phyloP scores from a whole-genome alignment of 1,140 invertebrate genomes.

The Apis dorsata region DNA sequence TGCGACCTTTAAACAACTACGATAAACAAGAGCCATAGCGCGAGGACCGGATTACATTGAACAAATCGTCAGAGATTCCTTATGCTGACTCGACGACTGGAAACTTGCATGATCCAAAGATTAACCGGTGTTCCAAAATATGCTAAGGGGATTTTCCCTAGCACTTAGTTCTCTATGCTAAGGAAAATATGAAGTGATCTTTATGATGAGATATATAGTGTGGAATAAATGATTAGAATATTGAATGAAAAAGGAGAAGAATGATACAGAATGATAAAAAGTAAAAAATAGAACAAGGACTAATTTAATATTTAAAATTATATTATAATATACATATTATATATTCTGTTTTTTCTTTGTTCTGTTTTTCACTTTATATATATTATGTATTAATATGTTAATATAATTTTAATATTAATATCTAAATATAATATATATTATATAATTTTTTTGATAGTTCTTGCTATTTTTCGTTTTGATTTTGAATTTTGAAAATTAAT shows the following conservation, averaged over 20 bases:
- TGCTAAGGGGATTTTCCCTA: constrained; percentile 16
- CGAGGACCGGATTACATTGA: constrained; percentile 38
- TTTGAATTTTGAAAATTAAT: no score
- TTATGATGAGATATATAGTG: neutral
- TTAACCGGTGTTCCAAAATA: neutral
- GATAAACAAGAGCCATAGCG: constrained; percentile 1
- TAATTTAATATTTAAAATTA: neutral
- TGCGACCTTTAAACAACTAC: constrained; percentile 42
- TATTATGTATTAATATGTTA: no score
- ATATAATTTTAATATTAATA: no score
- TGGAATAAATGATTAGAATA: neutral
- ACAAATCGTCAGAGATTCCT: constrained; percentile 9
- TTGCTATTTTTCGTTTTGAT: no score
- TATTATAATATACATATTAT: no score
- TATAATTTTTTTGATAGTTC: no score
- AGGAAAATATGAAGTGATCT: neutral
- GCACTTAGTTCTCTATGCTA: neutral
- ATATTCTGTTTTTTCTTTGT: no score
- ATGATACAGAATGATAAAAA: neutral
- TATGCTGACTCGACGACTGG: constrained; percentile 11
- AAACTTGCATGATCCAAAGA: constrained; percentile 18
- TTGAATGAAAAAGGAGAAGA: neutral
- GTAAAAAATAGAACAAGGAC: neutral
- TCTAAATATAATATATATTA: no score
- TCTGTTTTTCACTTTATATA: no score